A percentile compares a stretch with the other conserved stretches of the same genome.
Conservation (phyloP, 1,140 invertebrate species). For the Chironomus striatipennis region DNA sequence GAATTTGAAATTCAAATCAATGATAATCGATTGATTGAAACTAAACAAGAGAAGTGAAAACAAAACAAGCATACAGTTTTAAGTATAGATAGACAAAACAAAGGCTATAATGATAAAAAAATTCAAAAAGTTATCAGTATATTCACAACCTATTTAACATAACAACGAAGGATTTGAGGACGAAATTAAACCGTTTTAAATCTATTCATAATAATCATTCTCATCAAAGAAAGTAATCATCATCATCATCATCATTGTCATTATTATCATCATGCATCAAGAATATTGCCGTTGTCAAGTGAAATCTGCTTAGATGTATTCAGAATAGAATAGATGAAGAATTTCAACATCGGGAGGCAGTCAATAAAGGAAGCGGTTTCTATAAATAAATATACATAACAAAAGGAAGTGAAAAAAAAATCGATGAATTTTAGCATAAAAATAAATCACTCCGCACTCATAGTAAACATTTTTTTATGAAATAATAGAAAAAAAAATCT, state of each 20-base stretch:
- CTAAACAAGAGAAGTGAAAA: background rate
- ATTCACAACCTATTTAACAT: too few species aligned
- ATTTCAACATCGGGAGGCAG: background rate
- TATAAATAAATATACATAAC: background rate
- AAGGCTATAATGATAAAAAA: too few species aligned
- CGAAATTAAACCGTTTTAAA: background rate
- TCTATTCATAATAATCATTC: background rate
- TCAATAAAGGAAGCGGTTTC: background rate
- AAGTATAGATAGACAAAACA: too few species aligned
- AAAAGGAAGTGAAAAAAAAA: slow-evolving; percentile 4
- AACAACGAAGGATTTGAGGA: too few species aligned
- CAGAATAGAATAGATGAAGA: background rate
- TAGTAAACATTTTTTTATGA: background rate
- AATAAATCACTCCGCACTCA: background rate
- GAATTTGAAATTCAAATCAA: slow-evolving; percentile 21
- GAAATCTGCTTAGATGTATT: background rate
- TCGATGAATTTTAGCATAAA: background rate
- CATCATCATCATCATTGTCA: too few species aligned
- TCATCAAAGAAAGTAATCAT: background rate
- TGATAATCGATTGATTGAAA: slow-evolving; percentile 18
- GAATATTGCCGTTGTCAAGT: too few species aligned
- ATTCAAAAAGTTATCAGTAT: too few species aligned
- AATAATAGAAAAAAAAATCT: background rate
- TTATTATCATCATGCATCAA: too few species aligned
- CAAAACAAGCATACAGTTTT: too few species aligned